These are phyloP conservation scores for Dolichotis patagonum DNA, from an alignment of 2,113 vertebrate genomes.

Conservation along the genomic window DNA sequence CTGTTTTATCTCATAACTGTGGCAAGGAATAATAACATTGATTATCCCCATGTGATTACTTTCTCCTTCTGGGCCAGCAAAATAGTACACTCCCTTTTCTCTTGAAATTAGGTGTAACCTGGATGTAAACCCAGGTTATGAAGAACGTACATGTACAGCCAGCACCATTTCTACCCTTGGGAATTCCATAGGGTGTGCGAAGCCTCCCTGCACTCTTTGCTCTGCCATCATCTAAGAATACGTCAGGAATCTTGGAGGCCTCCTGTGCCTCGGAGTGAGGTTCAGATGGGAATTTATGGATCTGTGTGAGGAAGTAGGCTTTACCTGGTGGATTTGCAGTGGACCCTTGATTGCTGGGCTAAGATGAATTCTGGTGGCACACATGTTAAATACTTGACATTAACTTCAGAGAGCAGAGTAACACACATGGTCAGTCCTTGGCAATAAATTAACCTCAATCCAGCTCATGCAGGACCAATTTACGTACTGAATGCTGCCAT, in stretches of 20 bases:
- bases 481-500: neutral
- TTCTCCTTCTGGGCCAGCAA: neutral
- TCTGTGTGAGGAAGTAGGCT: neutral
- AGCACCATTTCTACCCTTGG: neutral
- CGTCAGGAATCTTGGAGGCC: fast-evolving
- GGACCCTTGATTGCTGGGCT: neutral
- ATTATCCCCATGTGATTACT: neutral
- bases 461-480: neutral
- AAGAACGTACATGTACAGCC: neutral
- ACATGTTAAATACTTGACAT: neutral
- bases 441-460: neutral
- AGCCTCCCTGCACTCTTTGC: neutral
- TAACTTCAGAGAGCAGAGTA: neutral
- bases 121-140: neutral
- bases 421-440: neutral
- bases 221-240: neutral
- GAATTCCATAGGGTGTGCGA: neutral
- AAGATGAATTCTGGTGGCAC: neutral
- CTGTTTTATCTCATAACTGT: neutral
- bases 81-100: neutral
- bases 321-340: neutral
- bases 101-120: neutral
- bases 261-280: fast-evolving
- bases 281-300: neutral
- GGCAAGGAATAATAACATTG: neutral